Percentiles rank a stretch among this genome's conserved stretches.
These are phyloP conservation scores for Phalacrocorax carbo DNA, from an alignment of 2,113 vertebrate genomes.

Conservation along the genomic window DNA sequence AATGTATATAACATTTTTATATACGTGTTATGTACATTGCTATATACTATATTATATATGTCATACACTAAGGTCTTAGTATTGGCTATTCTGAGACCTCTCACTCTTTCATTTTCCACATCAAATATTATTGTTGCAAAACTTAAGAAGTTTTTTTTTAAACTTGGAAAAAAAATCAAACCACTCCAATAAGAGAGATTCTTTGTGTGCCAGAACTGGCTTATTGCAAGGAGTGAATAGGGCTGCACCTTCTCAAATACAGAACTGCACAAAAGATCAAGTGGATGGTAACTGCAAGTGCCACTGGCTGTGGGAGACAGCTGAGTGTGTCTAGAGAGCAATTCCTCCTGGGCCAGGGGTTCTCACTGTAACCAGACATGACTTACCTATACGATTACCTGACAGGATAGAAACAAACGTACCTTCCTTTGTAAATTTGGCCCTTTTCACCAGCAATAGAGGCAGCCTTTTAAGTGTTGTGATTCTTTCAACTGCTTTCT, in stretches of 20 bases:
- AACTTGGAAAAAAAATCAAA: background rate
- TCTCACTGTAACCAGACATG: background rate
- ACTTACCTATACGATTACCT: background rate
- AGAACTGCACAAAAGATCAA: background rate
- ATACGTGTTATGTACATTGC: too few relatives aligned
- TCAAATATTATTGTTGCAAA: background rate
- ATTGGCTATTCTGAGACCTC: background rate
- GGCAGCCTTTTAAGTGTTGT: background rate
- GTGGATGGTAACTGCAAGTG: background rate
- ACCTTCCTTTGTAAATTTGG: background rate
- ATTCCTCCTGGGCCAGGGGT: background rate
- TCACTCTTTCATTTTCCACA: background rate
- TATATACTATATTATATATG: background rate
- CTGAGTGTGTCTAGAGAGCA: background rate
- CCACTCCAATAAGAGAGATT: background rate
- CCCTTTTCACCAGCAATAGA: background rate
- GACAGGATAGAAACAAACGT: background rate
- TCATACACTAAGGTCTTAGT: background rate
- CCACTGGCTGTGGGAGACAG: background rate
- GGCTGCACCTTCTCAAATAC: background rate
- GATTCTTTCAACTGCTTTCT: background rate
- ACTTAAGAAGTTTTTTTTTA: background rate
- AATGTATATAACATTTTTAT: too few relatives aligned
- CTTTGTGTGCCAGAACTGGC: background rate
- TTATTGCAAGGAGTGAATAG: background rate